Conservation (phyloP, 92 coral and sea anemone species). For the Actinostola sp. region DNA sequence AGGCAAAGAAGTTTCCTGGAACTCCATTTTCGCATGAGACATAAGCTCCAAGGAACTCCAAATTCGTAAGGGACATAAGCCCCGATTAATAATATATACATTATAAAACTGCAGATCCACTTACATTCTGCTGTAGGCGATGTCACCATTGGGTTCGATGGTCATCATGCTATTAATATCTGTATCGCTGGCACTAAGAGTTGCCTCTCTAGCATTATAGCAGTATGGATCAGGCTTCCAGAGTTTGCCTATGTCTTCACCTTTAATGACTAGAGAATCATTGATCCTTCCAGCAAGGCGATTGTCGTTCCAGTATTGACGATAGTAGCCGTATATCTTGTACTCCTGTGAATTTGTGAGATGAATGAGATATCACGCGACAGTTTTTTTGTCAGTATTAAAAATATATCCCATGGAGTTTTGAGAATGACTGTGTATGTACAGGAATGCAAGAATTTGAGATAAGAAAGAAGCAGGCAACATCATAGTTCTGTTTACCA, state of each 20-base stretch:
- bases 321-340: conserved; percentile 62
- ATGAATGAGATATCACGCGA: too few species aligned
- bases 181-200: conserved; percentile 59
- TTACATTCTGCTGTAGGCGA: conserved; percentile 62
- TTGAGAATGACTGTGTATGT: background rate
- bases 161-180: conserved; percentile 61
- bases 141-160: conserved; percentile 41
- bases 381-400: too few species aligned
- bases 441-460: too few species aligned
- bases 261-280: conserved; percentile 46
- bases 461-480: too few species aligned
- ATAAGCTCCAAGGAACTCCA: background rate
- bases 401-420: too few species aligned
- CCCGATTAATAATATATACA: background rate
- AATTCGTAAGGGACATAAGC: background rate
- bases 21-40: too few species aligned
- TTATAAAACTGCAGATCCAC: conserved; percentile 1
- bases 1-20: too few species aligned
- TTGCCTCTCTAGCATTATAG: conserved; percentile 70
- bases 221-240: conserved; percentile 86
- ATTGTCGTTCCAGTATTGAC: conserved; percentile 69
- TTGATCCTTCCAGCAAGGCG: conserved; percentile 63
- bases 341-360: conserved; percentile 67
- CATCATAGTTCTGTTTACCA: too few species aligned
- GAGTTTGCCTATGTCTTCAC: conserved; percentile 58